phyloP scores from a whole-genome alignment of 64 coral and sea anemone genomes.

The Montipora efflorescens region DNA sequence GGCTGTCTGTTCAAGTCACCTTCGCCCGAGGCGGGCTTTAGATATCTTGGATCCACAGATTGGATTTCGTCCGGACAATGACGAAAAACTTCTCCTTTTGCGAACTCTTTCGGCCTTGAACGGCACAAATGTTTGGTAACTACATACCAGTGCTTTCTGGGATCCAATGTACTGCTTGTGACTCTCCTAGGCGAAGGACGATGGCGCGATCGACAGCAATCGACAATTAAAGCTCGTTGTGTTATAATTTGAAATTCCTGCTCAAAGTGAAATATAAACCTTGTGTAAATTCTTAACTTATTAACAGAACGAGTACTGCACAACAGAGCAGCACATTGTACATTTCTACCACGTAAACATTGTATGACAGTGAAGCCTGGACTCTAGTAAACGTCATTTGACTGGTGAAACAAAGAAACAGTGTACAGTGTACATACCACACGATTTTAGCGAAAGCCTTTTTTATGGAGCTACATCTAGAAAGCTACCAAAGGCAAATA shows the following conservation, averaged over 20 bases:
- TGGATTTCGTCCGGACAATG: constrained; percentile 40
- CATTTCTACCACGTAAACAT: not conserved
- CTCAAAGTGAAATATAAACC: constrained; percentile 21
- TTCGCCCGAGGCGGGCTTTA: constrained; percentile 21
- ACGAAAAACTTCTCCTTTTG: constrained; percentile 32
- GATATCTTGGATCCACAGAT: constrained; percentile 10
- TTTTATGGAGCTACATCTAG: not conserved
- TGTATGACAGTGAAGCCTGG: not conserved
- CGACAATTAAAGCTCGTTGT: not conserved
- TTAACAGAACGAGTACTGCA: not conserved
- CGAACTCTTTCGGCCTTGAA: not conserved
- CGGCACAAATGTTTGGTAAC: constrained; percentile 27
- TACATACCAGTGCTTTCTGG: constrained; percentile 48
- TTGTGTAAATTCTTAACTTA: not conserved
- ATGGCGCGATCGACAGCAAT: not conserved
- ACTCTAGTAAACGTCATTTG: not conserved
- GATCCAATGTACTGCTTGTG: not conserved
- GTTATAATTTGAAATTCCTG: constrained; percentile 47
- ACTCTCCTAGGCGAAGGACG: constrained; percentile 20
- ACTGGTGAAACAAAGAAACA: not conserved
- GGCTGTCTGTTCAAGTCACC: constrained; percentile 46
- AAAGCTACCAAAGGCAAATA: not conserved
- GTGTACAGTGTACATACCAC: not conserved
- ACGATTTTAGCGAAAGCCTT: not conserved
- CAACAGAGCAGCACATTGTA: not conserved